Evolutionary conservation across 1,140 invertebrate genomes (phyloP).

Genomic region (Heliconius hermathena): DNA sequence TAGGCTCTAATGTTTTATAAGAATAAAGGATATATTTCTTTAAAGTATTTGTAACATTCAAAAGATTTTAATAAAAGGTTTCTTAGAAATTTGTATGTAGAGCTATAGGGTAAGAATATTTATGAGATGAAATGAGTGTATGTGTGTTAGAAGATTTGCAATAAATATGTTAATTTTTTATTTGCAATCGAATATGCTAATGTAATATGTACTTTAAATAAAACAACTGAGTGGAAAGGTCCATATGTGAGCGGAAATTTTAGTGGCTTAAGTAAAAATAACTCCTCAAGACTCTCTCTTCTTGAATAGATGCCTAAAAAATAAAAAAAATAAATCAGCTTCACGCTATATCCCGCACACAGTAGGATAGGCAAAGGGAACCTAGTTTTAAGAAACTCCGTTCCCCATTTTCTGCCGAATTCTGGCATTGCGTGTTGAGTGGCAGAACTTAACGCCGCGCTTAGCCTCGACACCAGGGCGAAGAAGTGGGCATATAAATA

Average conservation of each 20-base stretch:
- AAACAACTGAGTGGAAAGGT: not conserved
- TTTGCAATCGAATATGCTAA: not conserved
- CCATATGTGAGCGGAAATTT: not conserved
- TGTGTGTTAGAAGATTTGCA: constrained; percentile 4
- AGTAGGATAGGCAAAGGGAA: no score
- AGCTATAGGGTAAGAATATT: constrained; percentile 33
- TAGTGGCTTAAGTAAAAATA: not conserved
- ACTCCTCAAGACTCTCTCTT: no score
- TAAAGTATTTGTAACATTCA: not conserved
- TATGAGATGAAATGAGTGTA: constrained; percentile 27
- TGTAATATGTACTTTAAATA: not conserved
- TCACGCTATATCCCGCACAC: no score
- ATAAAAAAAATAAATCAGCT: no score
- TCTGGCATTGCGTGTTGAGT: no score
- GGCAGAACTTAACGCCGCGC: no score
- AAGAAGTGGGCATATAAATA: no score
- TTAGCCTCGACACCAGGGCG: no score
- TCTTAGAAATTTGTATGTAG: constrained; percentile 32
- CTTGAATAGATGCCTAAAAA: not conserved
- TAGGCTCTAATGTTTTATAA: not conserved
- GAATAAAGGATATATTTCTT: not conserved
- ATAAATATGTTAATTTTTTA: constrained; percentile 14
- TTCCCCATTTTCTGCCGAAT: no score
- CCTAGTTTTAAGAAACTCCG: no score
- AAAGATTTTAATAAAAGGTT: constrained; percentile 35